A percentile compares a stretch with the other conserved stretches of the same genome.
phyloP scores from a whole-genome alignment of 1,140 invertebrate species.

The Harpegnathos saltator region DNA sequence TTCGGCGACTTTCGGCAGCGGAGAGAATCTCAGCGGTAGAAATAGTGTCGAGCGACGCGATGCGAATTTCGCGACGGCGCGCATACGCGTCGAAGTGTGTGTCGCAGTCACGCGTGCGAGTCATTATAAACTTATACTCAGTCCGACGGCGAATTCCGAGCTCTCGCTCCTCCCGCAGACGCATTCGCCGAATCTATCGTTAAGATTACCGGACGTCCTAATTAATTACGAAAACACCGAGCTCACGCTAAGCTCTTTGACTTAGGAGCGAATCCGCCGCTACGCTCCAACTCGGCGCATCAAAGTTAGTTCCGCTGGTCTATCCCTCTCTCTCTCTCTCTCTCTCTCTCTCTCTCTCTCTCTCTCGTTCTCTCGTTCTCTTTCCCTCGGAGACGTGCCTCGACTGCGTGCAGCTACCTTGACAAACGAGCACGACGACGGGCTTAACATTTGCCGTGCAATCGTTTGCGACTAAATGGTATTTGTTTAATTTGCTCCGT shows the following conservation, averaged over 20 bases:
- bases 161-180: slow-evolving; percentile 16
- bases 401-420: slow-evolving; percentile 54
- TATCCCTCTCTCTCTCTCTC: no score
- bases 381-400: slow-evolving; percentile 49
- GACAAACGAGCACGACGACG: slow-evolving; percentile 53
- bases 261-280: slow-evolving; percentile 55
- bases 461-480: slow-evolving; percentile 74
- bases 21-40: neutral
- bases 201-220: slow-evolving; percentile 24
- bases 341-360: no score
- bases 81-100: neutral
- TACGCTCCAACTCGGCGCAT: slow-evolving; percentile 53
- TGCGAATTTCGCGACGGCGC: no score
- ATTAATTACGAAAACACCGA: slow-evolving; percentile 62
- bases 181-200: slow-evolving; percentile 28
- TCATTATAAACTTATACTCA: neutral
- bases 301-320: slow-evolving; percentile 64
- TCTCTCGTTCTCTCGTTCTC: neutral
- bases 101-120: neutral
- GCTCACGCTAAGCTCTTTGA: slow-evolving; percentile 53
- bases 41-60: neutral
- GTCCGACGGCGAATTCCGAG: neutral
- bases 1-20: neutral
- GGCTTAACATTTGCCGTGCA: slow-evolving; percentile 71
- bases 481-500: slow-evolving; percentile 79